Evolutionary conservation across 2,113 vertebrate species (phyloP).

Genomic region (Scomber japonicus): DNA sequence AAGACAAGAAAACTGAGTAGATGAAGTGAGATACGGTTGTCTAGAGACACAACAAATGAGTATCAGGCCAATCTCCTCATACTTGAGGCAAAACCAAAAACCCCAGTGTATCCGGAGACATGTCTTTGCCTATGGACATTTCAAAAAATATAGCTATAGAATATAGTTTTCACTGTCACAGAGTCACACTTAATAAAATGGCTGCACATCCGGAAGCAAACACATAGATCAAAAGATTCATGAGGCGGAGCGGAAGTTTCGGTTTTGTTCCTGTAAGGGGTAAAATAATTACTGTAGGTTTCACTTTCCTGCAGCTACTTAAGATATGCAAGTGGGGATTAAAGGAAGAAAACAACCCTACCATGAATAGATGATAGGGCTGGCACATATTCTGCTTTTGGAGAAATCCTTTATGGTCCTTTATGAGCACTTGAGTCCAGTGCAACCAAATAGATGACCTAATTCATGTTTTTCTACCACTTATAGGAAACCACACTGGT

Average conservation of each 20-base stretch:
- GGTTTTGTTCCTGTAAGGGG: background rate
- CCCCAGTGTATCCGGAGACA: background rate
- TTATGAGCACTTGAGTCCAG: background rate
- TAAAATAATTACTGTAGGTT: conserved; percentile 6
- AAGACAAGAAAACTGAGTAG: background rate
- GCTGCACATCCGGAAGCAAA: background rate
- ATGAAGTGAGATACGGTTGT: background rate
- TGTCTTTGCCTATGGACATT: background rate
- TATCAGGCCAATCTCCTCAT: background rate
- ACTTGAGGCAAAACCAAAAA: background rate
- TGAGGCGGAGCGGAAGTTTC: background rate
- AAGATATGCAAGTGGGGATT: background rate
- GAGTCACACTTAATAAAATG: background rate
- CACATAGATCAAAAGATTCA: background rate
- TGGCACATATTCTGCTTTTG: background rate
- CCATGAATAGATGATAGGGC: background rate
- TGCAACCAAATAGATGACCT: too few species aligned
- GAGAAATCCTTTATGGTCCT: background rate
- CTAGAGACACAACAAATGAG: background rate
- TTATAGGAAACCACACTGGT: too few species aligned
- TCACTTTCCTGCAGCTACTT: background rate
- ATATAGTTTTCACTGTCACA: background rate
- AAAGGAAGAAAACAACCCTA: background rate
- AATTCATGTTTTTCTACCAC: too few species aligned
- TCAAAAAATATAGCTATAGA: background rate